Evolutionary conservation across 2,113 vertebrate species (phyloP), one percentile per base, ranked within the genome.

Genomic region (Penelope pileata): DNA sequence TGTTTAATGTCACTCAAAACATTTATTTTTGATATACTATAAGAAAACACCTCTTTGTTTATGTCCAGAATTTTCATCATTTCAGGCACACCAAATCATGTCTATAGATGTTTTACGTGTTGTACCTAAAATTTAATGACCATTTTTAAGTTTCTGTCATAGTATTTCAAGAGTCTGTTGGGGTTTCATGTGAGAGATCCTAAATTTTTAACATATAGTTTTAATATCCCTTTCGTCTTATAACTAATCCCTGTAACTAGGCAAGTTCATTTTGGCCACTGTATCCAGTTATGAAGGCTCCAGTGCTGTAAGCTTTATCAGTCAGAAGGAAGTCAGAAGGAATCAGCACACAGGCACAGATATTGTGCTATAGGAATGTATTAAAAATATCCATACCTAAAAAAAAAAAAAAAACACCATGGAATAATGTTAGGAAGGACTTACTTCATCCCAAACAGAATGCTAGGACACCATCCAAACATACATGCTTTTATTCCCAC

Each of bases 401-500:
- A 64, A 74, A 77, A 86, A 24, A 11, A 4, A 86, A 32, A 16
- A 5, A 12, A 88, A 17, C 53, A 7, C 7, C 23, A 56, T n/a
- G n/a, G n/a, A 67, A 54, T 10, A 29, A 4, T 1, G 2, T 40
- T 40, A 26, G 6, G 7, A 86, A 76, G 14, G 63, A 45, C 4
- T 62, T 58, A 7, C n/a, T 79, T 82, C 17, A 64, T 43, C 5
- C 22, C 32, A 77, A 81, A 47, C 18, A 63, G 32, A 63, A 23
- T 6, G 23, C 30, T 48, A 18, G 14, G 30, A 42, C 2, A 2
- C 22, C 72, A 14, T 16, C 70, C 62, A 56, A 83, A 64, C 2
- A 4, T 10, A 8, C 2, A 2, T 42, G 18, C 10, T 45, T 12
- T 3, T 29, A 7, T 43, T n/a, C 16, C 10, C 60, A 18, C 36